A percentile compares a stretch with the other conserved stretches of the same genome.
Conservation (phyloP, 1,140 invertebrate species). For the Aricia agestis region DNA sequence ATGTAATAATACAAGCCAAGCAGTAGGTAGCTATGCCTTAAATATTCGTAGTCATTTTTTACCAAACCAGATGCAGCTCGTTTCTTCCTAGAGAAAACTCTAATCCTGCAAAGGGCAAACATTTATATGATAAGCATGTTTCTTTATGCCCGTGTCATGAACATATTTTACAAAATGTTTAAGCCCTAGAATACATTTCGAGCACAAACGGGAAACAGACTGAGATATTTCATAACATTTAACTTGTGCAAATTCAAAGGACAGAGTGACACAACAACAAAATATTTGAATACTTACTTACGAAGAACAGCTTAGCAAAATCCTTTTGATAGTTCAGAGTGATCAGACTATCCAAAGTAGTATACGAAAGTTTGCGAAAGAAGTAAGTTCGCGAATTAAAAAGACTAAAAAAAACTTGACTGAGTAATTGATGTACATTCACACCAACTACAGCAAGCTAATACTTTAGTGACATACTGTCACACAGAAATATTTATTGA, state of each 20-base stretch:
- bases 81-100: not conserved
- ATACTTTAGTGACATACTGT: no score
- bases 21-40: no score
- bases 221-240: not conserved
- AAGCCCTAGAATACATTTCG: not conserved
- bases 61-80: not conserved
- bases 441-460: no score
- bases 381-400: no score
- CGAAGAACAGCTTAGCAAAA: not conserved
- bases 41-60: no score
- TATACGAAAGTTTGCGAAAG: no score
- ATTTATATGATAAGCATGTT: slow-evolving; percentile 5
- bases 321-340: no score
- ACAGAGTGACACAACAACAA: not conserved
- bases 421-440: no score
- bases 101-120: slow-evolving; percentile 1
- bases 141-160: not conserved
- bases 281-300: not conserved
- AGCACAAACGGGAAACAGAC: not conserved
- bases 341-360: no score
- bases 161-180: slow-evolving; percentile 4
- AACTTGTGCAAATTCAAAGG: not conserved
- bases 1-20: no score
- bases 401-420: no score
- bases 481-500: no score